Evolutionary conservation across 2,113 vertebrate species (phyloP), one percentile per base, ranked within the genome.

Genomic region (Melanocharis versteri): DNA sequence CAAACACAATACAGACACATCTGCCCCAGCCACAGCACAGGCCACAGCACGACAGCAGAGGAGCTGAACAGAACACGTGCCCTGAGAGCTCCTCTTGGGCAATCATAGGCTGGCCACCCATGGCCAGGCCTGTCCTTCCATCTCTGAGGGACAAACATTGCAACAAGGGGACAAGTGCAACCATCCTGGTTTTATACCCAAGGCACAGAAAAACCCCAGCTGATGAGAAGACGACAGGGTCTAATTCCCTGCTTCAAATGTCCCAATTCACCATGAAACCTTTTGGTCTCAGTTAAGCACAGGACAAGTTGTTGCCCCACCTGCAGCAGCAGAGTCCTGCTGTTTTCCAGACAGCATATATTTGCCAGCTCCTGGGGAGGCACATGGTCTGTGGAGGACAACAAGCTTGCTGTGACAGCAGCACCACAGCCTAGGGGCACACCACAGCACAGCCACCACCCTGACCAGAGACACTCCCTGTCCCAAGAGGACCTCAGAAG

Each of bases 1-100:
- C 58, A 33, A 44, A n/a, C 6, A 11, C 2, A 0, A 26, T 7
- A 35, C 2, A 65, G 64, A 9, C 0, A 0, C 2, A 7, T 28
- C 54, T 64, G 16, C 50, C 42, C 15, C 8, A 10, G 39, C 18
- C 51, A 30, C 5, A 42, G 22, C 66, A 31, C 0, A 19, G 23
- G 10, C 33, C 17, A 27, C 26, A 14, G 28, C 1, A 0, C 8
- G 45, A 40, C 42, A 51, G 33, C 45, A 45, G 60, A 37, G 53
- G 33, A 56, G 20, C 20, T 27, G 35, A 72, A 40, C 9, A 15
- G 5, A 11, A 26, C 54, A 13, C 11, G 0, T 0, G 0, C 13
- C 15, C 51, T 2, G 5, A 44, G 28, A 20, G 15, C 10, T 33
- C 13, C 54, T 42, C 35, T 33, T 26, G 11, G 8, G 21, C 57